phyloP scores from a whole-genome alignment of 2,797 vertebrate genomes.

The Prunella strophiata region DNA sequence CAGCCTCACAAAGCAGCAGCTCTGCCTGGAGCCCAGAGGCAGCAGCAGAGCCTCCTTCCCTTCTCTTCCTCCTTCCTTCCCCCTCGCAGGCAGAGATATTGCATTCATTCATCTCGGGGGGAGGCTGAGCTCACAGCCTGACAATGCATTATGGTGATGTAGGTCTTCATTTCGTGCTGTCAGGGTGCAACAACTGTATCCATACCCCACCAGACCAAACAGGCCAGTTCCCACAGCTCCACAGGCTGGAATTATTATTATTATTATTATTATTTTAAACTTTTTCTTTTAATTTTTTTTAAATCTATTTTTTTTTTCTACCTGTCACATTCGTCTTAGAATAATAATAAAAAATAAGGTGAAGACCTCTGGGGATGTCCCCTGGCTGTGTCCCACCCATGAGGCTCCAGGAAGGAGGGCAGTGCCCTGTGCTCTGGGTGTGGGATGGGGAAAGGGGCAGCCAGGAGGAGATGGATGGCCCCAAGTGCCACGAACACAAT shows the following conservation, averaged over 20 bases:
- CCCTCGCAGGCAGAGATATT: not conserved
- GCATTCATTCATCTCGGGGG: slow-evolving; percentile 23
- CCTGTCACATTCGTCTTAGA: too few species aligned
- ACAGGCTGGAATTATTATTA: too few species aligned
- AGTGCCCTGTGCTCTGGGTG: not conserved
- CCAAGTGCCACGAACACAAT: not conserved
- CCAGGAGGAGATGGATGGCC: slow-evolving; percentile 39
- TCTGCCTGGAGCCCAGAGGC: not conserved
- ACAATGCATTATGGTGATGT: not conserved
- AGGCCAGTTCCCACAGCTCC: not conserved
- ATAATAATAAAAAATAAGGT: too few species aligned
- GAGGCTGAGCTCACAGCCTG: not conserved
- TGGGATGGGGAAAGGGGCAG: not conserved
- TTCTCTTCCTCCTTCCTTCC: not conserved
- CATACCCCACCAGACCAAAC: not conserved
- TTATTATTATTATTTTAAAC: too few species aligned
- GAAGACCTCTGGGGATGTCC: rapidly evolving
- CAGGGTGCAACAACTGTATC: slow-evolving; percentile 19
- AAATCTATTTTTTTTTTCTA: too few species aligned
- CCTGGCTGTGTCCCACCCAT: rapidly evolving
- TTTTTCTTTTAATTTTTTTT: too few species aligned
- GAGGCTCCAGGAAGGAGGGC: not conserved
- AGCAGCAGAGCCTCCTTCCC: not conserved
- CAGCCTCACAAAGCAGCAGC: not conserved
- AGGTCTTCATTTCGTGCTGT: not conserved